Conservation (phyloP, 2,888 invertebrate species). For the Lobophora halterata region DNA sequence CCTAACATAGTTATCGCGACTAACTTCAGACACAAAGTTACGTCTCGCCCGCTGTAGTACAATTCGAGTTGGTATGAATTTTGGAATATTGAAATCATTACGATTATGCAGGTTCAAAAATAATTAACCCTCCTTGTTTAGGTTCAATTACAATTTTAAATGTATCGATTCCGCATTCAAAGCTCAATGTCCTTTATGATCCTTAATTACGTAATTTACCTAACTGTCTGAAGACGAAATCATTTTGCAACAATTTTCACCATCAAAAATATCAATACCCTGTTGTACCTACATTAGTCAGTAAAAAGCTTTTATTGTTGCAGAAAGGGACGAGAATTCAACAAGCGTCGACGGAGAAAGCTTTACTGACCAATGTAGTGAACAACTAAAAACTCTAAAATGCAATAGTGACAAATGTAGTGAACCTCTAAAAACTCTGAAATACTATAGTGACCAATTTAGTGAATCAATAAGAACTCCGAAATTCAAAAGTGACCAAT, state of each 20-base stretch:
- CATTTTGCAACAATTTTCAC: background rate
- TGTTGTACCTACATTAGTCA: slow-evolving; percentile 16
- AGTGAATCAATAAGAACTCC: too few relatives aligned
- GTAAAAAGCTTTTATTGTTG: slow-evolving; percentile 26
- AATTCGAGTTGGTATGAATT: slow-evolving; percentile 5
- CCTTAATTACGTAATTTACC: too few relatives aligned
- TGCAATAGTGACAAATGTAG: slow-evolving; percentile 2
- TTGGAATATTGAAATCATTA: slow-evolving; percentile 1
- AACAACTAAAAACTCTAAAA: slow-evolving; percentile 5
- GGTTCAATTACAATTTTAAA: too few relatives aligned
- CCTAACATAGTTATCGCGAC: too few relatives aligned
- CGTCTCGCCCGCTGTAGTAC: too few relatives aligned
- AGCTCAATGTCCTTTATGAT: too few relatives aligned
- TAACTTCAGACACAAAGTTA: too few relatives aligned
- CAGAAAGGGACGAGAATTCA: slow-evolving; percentile 19
- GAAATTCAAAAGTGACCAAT: too few relatives aligned
- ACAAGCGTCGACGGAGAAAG: slow-evolving; percentile 18
- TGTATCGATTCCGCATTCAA: too few relatives aligned
- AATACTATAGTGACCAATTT: slow-evolving; percentile 5
- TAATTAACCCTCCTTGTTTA: too few relatives aligned
- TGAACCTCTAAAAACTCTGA: slow-evolving; percentile 1
- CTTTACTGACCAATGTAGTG: slow-evolving; percentile 22
- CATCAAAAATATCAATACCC: background rate
- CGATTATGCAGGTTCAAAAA: too few relatives aligned
- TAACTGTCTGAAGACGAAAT: background rate